Base-by-base conservation (phyloP, 2,888 invertebrate species). In the Eugnorisma glareosa region DNA sequence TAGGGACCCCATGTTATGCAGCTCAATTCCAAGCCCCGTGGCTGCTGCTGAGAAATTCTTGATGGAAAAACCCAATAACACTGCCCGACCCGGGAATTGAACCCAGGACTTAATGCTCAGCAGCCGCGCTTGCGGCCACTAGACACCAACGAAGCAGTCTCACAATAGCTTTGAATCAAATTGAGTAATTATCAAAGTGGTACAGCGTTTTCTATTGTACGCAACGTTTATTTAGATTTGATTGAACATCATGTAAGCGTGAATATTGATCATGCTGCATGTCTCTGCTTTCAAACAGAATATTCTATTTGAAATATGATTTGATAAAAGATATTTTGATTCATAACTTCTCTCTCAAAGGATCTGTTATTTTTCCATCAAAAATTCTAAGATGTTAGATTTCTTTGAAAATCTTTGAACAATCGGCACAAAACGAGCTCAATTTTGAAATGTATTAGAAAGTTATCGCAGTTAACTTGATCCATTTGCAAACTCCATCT, bases 401-500 rank as follows among this genome's bases (percentile, higher is more conserved):
- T 77, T 71, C 61, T 68, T 69, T 18, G 28, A 73, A 43, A 68
- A 57, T 84, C 43, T 15, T 71, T 51, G 18, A 66, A 77, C 61
- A 76, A 78, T 68, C 69, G 31, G 28, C 68, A 67, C 67, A 64
- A 76, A 73, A 80, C 74, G 72, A 75, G 37, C 70, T 28, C 57
- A 78, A 69, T 80, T 72, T 57, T 21, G 74, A 57, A 74, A 57
- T 35, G 21, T 57, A 45, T 76, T 79, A 77, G 35, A 75, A 79
- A 83, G 83, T 81, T 76, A 81, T 84, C 72, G 28, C 70, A 54
- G 75, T 78, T 69, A 88, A 86, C 75, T 84, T 66, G 67, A 72
- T 83, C 76, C 69, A 82, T 85, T 86, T 86, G 73, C 72, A 69
- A 80, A 82, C 78, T 85, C 77, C 69, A 76, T 67, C 57, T 69